Evolutionary conservation across 2,113 vertebrate species (phyloP).

Genomic region (Callospermophilus lateralis): DNA sequence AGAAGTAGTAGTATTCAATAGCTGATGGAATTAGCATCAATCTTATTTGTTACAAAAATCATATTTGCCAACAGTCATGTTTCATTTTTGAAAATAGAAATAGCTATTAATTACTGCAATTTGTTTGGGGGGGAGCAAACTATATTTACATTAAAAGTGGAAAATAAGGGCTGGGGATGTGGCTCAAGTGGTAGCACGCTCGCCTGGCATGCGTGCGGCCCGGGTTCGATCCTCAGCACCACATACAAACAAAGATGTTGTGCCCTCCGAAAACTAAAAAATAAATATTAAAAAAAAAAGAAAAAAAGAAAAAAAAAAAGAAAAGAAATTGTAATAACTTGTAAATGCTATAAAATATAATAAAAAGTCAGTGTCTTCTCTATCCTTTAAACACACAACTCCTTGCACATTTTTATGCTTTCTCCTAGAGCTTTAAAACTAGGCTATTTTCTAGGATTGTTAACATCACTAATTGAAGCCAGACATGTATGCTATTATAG

Average conservation of each 20-base stretch:
- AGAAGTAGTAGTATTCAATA: neutral
- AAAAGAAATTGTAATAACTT: conserved; percentile 31
- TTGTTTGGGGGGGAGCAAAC: neutral
- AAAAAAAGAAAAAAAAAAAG: too few species aligned
- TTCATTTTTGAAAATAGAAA: conserved; percentile 46
- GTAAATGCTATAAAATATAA: conserved; percentile 22
- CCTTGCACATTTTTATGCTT: conserved; percentile 37
- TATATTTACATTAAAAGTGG: conserved; percentile 34
- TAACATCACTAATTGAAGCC: conserved; percentile 69
- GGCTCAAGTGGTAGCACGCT: too few species aligned
- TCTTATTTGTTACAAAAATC: conserved; percentile 57
- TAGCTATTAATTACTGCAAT: neutral
- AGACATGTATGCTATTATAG: conserved; percentile 6
- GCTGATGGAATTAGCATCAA: conserved; percentile 18
- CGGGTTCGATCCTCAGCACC: too few species aligned
- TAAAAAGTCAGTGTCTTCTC: conserved; percentile 10
- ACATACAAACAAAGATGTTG: too few species aligned
- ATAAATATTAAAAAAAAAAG: too few species aligned
- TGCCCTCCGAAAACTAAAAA: too few species aligned
- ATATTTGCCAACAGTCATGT: conserved; percentile 21
- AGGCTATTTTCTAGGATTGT: conserved; percentile 54
- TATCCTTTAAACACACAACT: conserved; percentile 50
- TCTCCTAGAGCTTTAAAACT: conserved; percentile 61
- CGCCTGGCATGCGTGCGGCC: too few species aligned
- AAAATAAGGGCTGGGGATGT: neutral